Conservation (phyloP, 2,113 vertebrate genomes). For the Macroglossus sobrinus region DNA sequence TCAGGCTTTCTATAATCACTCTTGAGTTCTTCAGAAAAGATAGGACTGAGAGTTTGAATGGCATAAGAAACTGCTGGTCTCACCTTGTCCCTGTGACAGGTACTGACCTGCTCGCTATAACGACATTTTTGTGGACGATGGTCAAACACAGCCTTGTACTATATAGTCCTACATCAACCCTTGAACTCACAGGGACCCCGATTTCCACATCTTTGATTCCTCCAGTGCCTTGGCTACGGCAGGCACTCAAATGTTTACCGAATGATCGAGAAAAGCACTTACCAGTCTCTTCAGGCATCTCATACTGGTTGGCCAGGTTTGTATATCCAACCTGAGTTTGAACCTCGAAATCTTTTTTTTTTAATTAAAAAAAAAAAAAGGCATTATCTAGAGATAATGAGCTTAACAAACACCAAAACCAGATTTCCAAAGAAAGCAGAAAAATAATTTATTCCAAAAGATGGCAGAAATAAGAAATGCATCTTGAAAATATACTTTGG, state of each 20-base stretch:
- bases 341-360: neutral
- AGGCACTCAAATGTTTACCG: neutral
- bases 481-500: slow-evolving; percentile 65
- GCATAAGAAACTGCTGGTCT: neutral
- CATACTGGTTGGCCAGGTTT: neutral
- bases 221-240: neutral
- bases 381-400: slow-evolving; percentile 2
- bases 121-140: neutral
- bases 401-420: slow-evolving; percentile 49
- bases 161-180: neutral
- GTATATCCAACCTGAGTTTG: slow-evolving; percentile 4
- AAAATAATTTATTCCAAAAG: slow-evolving; percentile 82
- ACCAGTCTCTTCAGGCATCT: neutral
- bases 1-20: neutral
- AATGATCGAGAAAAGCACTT: slow-evolving; percentile 30
- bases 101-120: neutral
- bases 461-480: slow-evolving; percentile 71
- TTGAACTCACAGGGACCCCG: neutral
- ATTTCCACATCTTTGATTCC: neutral
- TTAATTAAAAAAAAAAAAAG: neutral
- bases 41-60: neutral
- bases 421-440: slow-evolving; percentile 73
- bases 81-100: neutral
- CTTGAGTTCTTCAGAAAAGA: neutral
- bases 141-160: neutral